A percentile compares a stretch with the other conserved stretches of the same genome.
Conservation (phyloP, 2,888 invertebrate species). For the Stenodema calcarata region DNA sequence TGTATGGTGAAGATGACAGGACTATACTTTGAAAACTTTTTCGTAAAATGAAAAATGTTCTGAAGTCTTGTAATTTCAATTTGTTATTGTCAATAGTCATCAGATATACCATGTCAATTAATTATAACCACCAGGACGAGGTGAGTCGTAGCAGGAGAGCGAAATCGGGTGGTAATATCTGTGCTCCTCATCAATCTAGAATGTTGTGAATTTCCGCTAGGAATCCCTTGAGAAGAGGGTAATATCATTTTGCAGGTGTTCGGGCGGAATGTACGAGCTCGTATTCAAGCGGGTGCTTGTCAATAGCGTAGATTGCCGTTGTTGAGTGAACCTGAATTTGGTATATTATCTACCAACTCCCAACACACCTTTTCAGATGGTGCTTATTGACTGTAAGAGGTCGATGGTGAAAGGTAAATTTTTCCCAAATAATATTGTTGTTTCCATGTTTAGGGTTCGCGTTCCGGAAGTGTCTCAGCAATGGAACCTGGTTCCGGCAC, state of each 20-base stretch:
- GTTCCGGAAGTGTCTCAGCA: conserved; percentile 66
- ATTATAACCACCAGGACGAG: too few relatives aligned
- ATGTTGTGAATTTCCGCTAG: background rate
- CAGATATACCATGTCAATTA: too few relatives aligned
- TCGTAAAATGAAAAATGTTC: too few relatives aligned
- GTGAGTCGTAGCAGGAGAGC: too few relatives aligned
- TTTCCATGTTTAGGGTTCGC: conserved; percentile 58
- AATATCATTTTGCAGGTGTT: background rate
- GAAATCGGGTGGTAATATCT: too few relatives aligned
- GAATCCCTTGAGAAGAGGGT: background rate
- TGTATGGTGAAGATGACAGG: too few relatives aligned
- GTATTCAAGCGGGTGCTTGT: background rate
- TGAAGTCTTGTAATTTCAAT: too few relatives aligned
- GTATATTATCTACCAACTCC: background rate
- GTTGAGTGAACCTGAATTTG: background rate
- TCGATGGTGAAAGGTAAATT: background rate
- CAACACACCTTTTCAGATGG: background rate
- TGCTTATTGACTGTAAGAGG: background rate
- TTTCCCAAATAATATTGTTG: background rate
- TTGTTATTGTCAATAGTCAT: too few relatives aligned
- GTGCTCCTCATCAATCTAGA: too few relatives aligned
- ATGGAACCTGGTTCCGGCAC: conserved; percentile 73
- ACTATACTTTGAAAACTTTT: too few relatives aligned
- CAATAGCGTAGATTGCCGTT: background rate
- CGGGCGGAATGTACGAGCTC: background rate